These are phyloP conservation scores for Diprion similis DNA, from an alignment of 1,140 invertebrate species.

Conservation along the genomic window DNA sequence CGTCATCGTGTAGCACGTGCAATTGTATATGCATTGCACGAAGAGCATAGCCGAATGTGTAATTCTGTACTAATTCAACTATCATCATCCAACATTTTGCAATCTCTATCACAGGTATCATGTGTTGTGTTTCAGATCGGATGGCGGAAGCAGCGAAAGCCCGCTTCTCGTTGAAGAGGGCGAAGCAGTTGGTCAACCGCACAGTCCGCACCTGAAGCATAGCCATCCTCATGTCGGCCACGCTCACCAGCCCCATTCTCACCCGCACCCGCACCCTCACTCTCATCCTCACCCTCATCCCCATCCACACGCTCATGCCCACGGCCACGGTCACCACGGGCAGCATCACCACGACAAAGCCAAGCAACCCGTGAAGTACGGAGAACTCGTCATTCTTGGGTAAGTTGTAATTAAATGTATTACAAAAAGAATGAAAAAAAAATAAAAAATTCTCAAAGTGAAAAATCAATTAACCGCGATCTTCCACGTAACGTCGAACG, in stretches of 20 bases:
- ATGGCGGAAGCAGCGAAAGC: constrained; percentile 60
- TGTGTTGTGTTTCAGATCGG: constrained; percentile 48
- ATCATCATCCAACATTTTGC: no score
- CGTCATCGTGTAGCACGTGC: no score
- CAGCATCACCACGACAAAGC: constrained; percentile 67
- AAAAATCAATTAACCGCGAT: no score
- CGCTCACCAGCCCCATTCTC: constrained; percentile 56
- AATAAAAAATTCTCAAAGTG: no score
- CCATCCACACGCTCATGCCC: constrained; percentile 51
- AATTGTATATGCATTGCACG: no score
- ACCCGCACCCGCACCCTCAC: constrained; percentile 57
- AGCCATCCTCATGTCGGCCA: constrained; percentile 56
- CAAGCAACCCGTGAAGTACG: constrained; percentile 84
- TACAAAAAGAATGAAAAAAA: no score
- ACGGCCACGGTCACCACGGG: constrained; percentile 51
- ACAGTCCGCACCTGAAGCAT: constrained; percentile 56
- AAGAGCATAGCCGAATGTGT: no score
- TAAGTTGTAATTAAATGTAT: constrained; percentile 61
- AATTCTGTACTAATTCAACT: no score
- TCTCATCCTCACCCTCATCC: constrained; percentile 53
- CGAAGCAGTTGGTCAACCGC: constrained; percentile 57
- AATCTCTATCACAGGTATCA: no score
- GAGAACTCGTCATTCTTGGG: constrained; percentile 93
- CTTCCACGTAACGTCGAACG: no score
- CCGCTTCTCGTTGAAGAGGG: constrained; percentile 59